phyloP scores from a whole-genome alignment of 2,113 vertebrate species.

The Coregonus clupeaformis region DNA sequence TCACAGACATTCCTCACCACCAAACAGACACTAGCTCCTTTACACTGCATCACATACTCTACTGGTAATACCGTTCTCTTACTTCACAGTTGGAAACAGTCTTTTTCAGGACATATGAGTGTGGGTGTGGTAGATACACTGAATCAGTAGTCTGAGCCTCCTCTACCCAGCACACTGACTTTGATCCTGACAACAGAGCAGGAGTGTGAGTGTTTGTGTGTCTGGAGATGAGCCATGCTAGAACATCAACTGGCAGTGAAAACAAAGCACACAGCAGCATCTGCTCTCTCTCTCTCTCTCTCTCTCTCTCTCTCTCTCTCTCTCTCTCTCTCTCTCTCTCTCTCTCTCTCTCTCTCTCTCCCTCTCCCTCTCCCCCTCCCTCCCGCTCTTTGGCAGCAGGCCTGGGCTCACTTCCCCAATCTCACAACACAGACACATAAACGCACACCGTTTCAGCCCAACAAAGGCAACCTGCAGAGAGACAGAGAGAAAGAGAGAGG shows the following conservation, averaged over 20 bases:
- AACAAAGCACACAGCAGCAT: conserved; percentile 51
- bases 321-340: conserved; percentile 15
- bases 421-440: conserved; percentile 52
- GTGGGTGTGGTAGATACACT: conserved; percentile 43
- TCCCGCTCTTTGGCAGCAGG: conserved; percentile 50
- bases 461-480: conserved; percentile 64
- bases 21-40: background rate
- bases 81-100: conserved; percentile 5
- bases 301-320: conserved; percentile 33
- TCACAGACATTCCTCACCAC: conserved; percentile 1
- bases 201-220: background rate
- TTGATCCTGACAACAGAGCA: conserved; percentile 36
- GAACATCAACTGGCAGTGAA: conserved; percentile 43
- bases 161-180: conserved; percentile 23
- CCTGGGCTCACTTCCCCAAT: conserved; percentile 62
- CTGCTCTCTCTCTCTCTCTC: conserved; percentile 26
- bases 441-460: conserved; percentile 53
- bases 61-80: conserved; percentile 6
- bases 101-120: conserved; percentile 33
- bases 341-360: conserved; percentile 22
- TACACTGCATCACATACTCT: too few relatives aligned
- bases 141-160: conserved; percentile 26
- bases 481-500: conserved; percentile 35
- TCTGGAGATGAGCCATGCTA: conserved; percentile 1
- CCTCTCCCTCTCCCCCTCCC: conserved; percentile 32